Evolutionary conservation across 2,888 invertebrate genomes (phyloP), one percentile per base, ranked within the genome.

Genomic region (Leptogaster cylindrica): DNA sequence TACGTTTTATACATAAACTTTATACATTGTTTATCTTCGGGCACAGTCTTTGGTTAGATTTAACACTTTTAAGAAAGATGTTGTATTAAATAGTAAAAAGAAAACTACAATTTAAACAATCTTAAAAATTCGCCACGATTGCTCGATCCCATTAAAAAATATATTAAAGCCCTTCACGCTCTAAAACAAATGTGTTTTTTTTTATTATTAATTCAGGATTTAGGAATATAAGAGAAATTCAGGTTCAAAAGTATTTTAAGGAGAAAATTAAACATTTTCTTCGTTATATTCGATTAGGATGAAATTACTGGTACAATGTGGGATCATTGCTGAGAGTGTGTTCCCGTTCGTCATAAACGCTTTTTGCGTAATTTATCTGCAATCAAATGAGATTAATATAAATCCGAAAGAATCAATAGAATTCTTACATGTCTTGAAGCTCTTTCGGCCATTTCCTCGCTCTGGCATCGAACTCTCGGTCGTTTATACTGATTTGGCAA

Each of bases 301-400:
- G n/a, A n/a, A 48, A 8, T 25, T 64, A 64, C 20, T 64, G 20
- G 14, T 64, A 46, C 51, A 28, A 28, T 33, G 20, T 36, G 1
- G 16, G n/a, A 16, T 70, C 69, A 18, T 31, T 50, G 55, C 69
- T 71, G 71, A 90, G 83, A 65, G 92, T 93, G 77, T 92, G 89
- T 75, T 86, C 85, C 71, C 88, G 85, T 82, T 95, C 95, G 77
- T 91, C 89, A 81, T 89, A 89, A 77, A 94, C 87, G 75, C 89
- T 89, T 79, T 91, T 91, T 66, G 95, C 95, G 81, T 92, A 92
- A 76, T 92, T 93, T 71, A 96, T 92, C 84, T 94, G 90, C 72
- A 90, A 88, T 23, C 89, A 87, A 71, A 89, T 87, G 64, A 71
- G 55, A 31, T 39, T 14, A 16, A 12, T 3, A 44, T 12, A 7